Evolutionary conservation across 2,888 invertebrate species (phyloP).

Genomic region (Pandemis corylana): DNA sequence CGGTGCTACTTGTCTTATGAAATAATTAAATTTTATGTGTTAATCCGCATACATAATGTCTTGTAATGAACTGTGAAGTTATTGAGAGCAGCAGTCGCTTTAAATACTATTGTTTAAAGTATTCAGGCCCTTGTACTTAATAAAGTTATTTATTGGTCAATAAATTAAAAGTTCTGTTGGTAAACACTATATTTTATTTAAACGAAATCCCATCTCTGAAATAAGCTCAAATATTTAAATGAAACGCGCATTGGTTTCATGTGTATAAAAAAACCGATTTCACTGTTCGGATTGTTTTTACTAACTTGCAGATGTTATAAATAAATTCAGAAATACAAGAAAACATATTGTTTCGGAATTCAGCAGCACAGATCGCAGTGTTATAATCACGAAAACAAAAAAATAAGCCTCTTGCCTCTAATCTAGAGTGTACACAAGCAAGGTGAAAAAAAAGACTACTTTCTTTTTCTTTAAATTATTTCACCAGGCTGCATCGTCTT

Average conservation of each 20-base stretch:
- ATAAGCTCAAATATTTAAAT: background rate
- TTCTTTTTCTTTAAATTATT: slow-evolving; percentile 46
- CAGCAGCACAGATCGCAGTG: no score
- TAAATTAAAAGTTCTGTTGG: slow-evolving; percentile 61
- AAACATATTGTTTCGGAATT: no score
- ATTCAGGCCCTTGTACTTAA: slow-evolving; percentile 71
- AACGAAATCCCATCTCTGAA: background rate
- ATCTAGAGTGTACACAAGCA: background rate
- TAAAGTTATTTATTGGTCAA: slow-evolving; percentile 72
- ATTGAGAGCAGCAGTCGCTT: slow-evolving; percentile 37
- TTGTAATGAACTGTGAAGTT: slow-evolving; percentile 13
- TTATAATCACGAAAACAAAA: no score
- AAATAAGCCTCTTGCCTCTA: background rate
- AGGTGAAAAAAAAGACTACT: background rate
- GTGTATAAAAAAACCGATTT: background rate
- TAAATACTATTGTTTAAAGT: slow-evolving; percentile 30
- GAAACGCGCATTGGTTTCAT: background rate
- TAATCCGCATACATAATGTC: slow-evolving; percentile 22
- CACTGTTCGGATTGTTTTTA: background rate
- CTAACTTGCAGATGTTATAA: no score
- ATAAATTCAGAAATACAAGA: no score
- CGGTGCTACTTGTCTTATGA: slow-evolving; percentile 41
- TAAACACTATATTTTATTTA: slow-evolving; percentile 28
- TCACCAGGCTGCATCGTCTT: slow-evolving; percentile 60
- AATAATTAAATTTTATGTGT: slow-evolving; percentile 20